These are phyloP conservation scores for Hipposideros armiger DNA, from an alignment of 2,113 vertebrate species.

Conservation along the genomic window DNA sequence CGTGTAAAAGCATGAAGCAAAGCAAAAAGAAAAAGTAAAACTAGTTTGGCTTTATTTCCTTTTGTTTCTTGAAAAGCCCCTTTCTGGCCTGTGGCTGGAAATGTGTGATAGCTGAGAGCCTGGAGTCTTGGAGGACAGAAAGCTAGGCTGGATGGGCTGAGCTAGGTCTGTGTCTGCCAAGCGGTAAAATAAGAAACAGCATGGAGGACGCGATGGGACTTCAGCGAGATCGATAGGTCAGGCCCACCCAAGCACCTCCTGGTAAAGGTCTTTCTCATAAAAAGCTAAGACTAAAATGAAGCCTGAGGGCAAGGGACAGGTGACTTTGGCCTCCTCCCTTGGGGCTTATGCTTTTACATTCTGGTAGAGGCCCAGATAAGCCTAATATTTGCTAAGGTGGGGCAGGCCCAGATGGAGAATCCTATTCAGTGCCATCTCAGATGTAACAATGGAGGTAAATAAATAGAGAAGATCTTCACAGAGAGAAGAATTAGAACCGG, in stretches of 20 bases:
- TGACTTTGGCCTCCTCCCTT: background rate
- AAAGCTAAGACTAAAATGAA: background rate
- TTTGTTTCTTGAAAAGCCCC: background rate
- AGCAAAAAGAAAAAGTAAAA: background rate
- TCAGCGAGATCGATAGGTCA: no score
- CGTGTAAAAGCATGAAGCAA: background rate
- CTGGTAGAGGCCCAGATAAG: background rate
- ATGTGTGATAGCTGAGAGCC: background rate
- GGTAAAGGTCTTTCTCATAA: background rate
- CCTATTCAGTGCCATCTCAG: background rate
- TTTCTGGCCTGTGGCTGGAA: background rate
- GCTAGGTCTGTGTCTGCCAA: background rate
- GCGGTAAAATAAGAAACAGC: background rate
- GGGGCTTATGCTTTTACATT: background rate
- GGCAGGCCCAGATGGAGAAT: background rate
- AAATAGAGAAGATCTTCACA: background rate
- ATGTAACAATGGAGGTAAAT: background rate
- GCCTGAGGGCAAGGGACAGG: background rate
- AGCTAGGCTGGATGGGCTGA: background rate
- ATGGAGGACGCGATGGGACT: background rate
- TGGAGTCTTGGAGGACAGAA: background rate
- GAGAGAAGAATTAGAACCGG: background rate
- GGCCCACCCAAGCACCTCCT: background rate
- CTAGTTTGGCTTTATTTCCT: background rate
- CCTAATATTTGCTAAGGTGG: accelerated